Percentiles rank a stretch among this genome's conserved stretches.
These are phyloP conservation scores for Leptopterna dolabrata DNA, from an alignment of 2,888 invertebrate species.

Conservation along the genomic window DNA sequence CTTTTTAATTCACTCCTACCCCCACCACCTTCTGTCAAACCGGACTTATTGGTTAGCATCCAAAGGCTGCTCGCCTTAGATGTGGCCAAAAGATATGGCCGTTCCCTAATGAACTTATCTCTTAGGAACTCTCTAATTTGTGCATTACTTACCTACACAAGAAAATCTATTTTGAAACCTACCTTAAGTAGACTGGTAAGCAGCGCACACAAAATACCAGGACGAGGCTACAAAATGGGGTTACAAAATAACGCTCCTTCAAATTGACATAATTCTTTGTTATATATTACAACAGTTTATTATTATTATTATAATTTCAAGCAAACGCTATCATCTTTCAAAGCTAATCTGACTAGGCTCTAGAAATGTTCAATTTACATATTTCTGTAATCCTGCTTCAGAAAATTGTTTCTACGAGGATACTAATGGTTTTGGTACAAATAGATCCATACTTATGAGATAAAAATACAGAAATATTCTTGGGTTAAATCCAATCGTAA, in stretches of 20 bases:
- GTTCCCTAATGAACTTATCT: too few relatives aligned
- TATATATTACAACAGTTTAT: constrained; percentile 36
- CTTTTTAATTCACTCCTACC: too few relatives aligned
- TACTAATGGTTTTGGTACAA: background rate
- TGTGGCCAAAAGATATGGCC: too few relatives aligned
- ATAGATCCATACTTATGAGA: background rate
- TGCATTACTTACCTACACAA: too few relatives aligned
- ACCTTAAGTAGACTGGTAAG: too few relatives aligned
- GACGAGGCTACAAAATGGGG: too few relatives aligned
- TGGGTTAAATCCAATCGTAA: background rate
- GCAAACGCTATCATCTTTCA: constrained; percentile 26
- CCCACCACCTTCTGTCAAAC: too few relatives aligned
- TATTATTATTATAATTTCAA: constrained; percentile 5
- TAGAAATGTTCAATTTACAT: background rate
- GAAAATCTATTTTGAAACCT: too few relatives aligned
- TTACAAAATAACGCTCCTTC: background rate
- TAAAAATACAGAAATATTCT: constrained; percentile 30
- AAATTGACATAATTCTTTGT: constrained; percentile 33
- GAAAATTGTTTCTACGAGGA: background rate
- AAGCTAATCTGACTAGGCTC: constrained; percentile 41
- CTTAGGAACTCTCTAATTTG: too few relatives aligned
- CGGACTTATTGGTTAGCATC: too few relatives aligned
- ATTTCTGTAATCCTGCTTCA: background rate
- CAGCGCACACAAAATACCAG: too few relatives aligned
- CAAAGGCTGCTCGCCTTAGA: too few relatives aligned